A percentile compares a stretch with the other conserved stretches of the same genome.
These are phyloP conservation scores for Stenodema calcarata DNA, from an alignment of 2,888 invertebrate species.

Conservation along the genomic window DNA sequence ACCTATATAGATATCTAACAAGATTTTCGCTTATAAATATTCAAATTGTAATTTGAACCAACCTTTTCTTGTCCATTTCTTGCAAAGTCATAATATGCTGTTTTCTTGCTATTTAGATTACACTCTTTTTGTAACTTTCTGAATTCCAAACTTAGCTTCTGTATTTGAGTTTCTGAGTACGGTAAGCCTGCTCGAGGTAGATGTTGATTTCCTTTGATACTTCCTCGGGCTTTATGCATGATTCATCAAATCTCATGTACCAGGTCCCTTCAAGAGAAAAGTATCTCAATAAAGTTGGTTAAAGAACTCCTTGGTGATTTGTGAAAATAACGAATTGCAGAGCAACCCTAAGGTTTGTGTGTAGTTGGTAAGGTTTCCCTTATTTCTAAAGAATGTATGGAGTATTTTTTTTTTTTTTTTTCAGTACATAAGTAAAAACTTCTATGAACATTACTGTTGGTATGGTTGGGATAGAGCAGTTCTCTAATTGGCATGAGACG, in stretches of 20 bases:
- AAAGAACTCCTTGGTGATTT: not conserved
- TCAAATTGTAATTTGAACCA: not conserved
- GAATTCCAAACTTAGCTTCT: slow-evolving; percentile 4
- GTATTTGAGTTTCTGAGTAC: slow-evolving; percentile 1
- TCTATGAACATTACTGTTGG: too few relatives aligned
- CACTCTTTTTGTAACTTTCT: slow-evolving; percentile 5
- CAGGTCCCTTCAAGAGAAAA: too few relatives aligned
- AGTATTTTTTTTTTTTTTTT: too few relatives aligned
- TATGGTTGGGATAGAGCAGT: too few relatives aligned
- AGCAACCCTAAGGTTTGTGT: too few relatives aligned
- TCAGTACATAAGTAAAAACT: too few relatives aligned
- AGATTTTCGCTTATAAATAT: too few relatives aligned
- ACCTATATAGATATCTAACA: too few relatives aligned
- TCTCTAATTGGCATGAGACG: too few relatives aligned
- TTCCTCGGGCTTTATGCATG: not conserved
- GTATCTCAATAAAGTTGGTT: not conserved
- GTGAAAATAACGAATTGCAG: too few relatives aligned
- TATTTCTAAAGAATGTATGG: too few relatives aligned
- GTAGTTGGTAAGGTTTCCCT: too few relatives aligned
- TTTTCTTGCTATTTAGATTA: not conserved
- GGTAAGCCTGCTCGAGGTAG: not conserved
- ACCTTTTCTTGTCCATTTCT: not conserved
- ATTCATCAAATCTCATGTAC: not conserved
- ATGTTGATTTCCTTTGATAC: not conserved
- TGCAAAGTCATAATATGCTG: not conserved